Conservation (phyloP, 2,888 invertebrate genomes). For the Eremobia ochroleuca region DNA sequence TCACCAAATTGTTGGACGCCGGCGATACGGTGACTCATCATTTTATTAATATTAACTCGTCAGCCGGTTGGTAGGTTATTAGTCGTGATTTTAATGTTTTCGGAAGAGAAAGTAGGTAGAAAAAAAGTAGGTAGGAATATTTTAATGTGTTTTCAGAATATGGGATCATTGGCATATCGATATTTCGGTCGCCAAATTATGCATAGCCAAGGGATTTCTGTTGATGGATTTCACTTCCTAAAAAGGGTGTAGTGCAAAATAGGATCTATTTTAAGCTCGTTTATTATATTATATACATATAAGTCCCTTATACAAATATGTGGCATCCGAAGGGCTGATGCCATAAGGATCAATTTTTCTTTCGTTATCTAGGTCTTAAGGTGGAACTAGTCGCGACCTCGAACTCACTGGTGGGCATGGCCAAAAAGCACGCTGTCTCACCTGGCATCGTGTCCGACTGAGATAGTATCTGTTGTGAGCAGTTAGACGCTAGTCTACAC, state of each 20-base stretch:
- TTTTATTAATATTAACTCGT: constrained; percentile 45
- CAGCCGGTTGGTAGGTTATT: constrained; percentile 1
- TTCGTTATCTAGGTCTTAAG: neutral
- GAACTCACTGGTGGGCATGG: no score
- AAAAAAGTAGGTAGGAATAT: neutral
- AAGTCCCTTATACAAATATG: neutral
- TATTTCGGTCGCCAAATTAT: neutral
- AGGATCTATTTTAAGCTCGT: neutral
- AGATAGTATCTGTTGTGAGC: no score
- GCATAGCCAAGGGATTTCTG: neutral
- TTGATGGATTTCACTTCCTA: neutral
- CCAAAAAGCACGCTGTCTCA: no score
- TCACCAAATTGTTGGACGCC: constrained; percentile 56
- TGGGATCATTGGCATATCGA: neutral
- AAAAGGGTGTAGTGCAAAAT: neutral
- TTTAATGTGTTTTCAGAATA: neutral
- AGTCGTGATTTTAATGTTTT: constrained; percentile 25
- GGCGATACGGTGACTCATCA: constrained; percentile 49
- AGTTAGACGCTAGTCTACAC: no score
- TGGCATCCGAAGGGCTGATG: neutral
- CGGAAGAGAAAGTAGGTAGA: neutral
- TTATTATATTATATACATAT: no score
- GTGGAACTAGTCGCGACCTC: no score
- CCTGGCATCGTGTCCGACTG: no score
- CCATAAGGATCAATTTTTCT: neutral